Base-by-base conservation (phyloP, 2,113 vertebrate genomes). In the Mugil cephalus region DNA sequence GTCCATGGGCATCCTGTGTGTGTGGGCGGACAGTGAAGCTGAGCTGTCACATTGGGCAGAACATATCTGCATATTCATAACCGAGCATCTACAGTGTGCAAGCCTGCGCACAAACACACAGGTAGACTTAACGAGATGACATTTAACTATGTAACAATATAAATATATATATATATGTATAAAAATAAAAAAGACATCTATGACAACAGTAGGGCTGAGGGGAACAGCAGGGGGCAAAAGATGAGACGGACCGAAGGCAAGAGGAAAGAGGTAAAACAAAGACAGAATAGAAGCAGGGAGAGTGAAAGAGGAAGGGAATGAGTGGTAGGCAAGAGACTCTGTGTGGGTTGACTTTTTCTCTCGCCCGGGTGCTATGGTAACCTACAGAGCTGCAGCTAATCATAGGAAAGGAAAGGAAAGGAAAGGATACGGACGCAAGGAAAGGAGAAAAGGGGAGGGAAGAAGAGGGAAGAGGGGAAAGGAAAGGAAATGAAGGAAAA, bases 41-140 rank as follows among this genome's bases (percentile, higher is more conserved):
- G 81, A 88, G 74, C 69, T 84, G 86, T 84, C 74, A 84, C 78
- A 69, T 80, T 84, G 78, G 74, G 47, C 55, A 71, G 84, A 86
- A 88, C 86, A 88, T 85, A 70, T 83, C 86, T 90, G 84, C 86
- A 87, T 86, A 88, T 88, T 88, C 80, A 84, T 85, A 79, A 83
- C 55, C 73, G 36, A 77, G 40, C 47, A 80, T 69, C 79, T 67
- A 56, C 54, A 52, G 18, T 53, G 40, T 8, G 54, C 40, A 65
- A 47, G 15, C 60, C n/a, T 60, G 10, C 63, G 52, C 13, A 34
- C 39, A 53, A 14, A 43, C 40, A 46, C 42, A 30, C 66, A 76
- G 21, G 63, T 68, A 40, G 54, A 65, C 0, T 10, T 11, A 8
- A 43, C 24, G 24, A 30, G 5, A 30, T 30, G 24, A 30, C 24